Evolutionary conservation across 2,888 invertebrate genomes (phyloP), one percentile per base, ranked within the genome.

Genomic region (Heliconius sara): DNA sequence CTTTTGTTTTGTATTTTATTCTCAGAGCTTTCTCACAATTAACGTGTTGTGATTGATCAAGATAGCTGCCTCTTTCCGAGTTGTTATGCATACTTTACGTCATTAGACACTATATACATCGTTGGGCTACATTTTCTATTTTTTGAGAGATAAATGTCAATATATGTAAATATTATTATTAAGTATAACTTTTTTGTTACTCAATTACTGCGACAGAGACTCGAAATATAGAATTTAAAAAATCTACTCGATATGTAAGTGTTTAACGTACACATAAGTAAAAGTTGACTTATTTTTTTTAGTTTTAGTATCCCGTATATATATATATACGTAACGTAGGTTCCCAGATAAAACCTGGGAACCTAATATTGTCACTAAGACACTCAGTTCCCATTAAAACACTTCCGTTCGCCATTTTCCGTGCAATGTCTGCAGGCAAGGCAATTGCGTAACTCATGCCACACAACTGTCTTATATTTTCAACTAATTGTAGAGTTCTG

Each of bases 1-100:
- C 92, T 92, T 92, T 93, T 91, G 89, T 93, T 93, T 92, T 91
- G 91, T 89, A 87, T 83, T 84, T 88, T 86, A 91, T 91, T 92
- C 90, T 90, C 88, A 85, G 84, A 85, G 85, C 85, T 89, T 91
- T 93, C 92, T 89, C 92, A 93, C 92, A 91, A 91, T 93, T 91
- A 90, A 84, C 85, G 85, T 86, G 85, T 83, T 85, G 86, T 88
- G 87, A 90, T 90, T 84, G 85, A 83, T 84, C 85, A 84, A 87
- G 87, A 87, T 90, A 87, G 86, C 86, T 85, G 85, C 66, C 60
- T 72, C 77, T 67, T 79, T 43, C 73, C 52, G 30, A 80, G 63
- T 66, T 80, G 74, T 71, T 79, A 75, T 79, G 67, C 73, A 78
- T 79, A 72, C 73, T 43, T 74, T 63, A 79, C 68, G 27, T 74